phyloP scores from a whole-genome alignment of 2,113 vertebrate species.

The Plotosus lineatus region DNA sequence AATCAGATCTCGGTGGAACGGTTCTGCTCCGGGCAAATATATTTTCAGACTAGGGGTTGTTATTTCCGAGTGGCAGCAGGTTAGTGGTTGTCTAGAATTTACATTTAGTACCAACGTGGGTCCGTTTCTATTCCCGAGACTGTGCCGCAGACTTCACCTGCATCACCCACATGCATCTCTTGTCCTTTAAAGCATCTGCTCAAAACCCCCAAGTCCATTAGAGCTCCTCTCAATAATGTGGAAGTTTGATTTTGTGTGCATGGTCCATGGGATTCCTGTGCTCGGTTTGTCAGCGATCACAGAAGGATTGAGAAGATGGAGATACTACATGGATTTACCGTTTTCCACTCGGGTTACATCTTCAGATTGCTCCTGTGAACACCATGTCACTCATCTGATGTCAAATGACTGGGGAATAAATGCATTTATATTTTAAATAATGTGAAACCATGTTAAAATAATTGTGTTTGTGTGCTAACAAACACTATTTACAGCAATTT shows the following conservation, averaged over 20 bases:
- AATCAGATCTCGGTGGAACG: constrained; percentile 37
- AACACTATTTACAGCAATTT: neutral
- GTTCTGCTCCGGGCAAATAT: constrained; percentile 32
- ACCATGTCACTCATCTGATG: neutral
- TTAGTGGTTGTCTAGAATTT: constrained; percentile 27
- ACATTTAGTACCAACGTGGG: constrained; percentile 28
- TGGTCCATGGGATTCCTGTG: constrained; percentile 29
- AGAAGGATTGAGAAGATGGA: constrained; percentile 1
- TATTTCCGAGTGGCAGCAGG: constrained; percentile 32
- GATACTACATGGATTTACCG: neutral
- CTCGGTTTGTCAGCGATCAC: constrained; percentile 24
- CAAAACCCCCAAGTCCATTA: constrained; percentile 51
- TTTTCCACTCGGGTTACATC: neutral
- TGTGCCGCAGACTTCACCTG: constrained; percentile 10
- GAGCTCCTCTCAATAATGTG: constrained; percentile 52
- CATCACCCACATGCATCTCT: constrained; percentile 29
- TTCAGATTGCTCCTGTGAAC: neutral
- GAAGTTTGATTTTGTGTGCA: constrained; percentile 43
- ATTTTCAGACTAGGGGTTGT: constrained; percentile 35
- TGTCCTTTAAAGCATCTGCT: constrained; percentile 40
- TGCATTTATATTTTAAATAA: neutral
- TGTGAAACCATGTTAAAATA: neutral
- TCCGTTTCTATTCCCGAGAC: constrained; percentile 28
- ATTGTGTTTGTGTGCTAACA: constrained; percentile 17
- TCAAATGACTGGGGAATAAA: neutral